Conservation (phyloP, 2,888 invertebrate genomes). For the Cepaea hortensis region DNA sequence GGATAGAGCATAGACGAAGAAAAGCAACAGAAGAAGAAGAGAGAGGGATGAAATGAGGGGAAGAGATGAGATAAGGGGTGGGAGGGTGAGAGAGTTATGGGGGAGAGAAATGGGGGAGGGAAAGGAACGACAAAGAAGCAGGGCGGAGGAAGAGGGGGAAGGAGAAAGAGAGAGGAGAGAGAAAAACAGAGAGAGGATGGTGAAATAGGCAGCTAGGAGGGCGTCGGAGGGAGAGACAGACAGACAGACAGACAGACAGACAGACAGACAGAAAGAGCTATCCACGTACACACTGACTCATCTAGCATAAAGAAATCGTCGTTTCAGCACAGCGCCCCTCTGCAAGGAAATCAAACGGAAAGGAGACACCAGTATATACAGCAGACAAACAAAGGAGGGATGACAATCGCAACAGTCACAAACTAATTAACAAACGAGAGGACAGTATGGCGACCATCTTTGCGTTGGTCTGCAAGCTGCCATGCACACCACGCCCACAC, state of each 20-base stretch:
- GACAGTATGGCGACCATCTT: too few species aligned
- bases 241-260: conserved; percentile 4
- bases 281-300: too few species aligned
- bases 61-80: background rate
- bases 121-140: background rate
- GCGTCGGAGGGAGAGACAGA: background rate
- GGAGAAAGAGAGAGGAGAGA: background rate
- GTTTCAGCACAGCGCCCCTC: too few species aligned
- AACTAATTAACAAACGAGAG: too few species aligned
- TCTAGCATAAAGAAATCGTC: too few species aligned
- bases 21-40: background rate
- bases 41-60: background rate
- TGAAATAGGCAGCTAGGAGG: background rate
- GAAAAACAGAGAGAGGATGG: background rate
- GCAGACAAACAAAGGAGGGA: too few species aligned
- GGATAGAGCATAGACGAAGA: too few species aligned
- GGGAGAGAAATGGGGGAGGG: too few species aligned
- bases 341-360: too few species aligned
- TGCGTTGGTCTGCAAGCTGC: too few species aligned
- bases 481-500: background rate
- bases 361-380: too few species aligned
- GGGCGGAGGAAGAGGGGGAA: background rate
- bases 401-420: too few species aligned
- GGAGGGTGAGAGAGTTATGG: background rate
- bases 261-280: background rate